phyloP scores from a whole-genome alignment of 1,140 invertebrate genomes.

The roundworm (Caenorhabditis elegans) region DNA sequence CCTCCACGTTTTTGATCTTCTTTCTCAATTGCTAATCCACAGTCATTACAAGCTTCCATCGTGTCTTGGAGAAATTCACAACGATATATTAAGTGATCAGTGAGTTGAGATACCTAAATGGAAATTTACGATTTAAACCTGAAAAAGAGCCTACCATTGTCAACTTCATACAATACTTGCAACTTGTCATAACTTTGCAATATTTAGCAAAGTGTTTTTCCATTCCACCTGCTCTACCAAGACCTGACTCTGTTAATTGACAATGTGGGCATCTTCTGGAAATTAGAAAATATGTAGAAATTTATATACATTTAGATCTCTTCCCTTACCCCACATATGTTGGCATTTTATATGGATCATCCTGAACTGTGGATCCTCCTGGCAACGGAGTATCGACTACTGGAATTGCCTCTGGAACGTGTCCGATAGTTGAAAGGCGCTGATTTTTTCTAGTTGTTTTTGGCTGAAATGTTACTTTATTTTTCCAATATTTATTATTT shows the following conservation, averaged over 20 bases:
- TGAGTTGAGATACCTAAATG: conserved; percentile 22
- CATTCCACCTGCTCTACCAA: neutral
- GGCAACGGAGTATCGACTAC: neutral
- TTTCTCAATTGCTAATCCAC: conserved; percentile 18
- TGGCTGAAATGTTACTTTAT: neutral
- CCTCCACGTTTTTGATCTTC: neutral
- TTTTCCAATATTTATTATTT: no score
- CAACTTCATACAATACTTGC: conserved; percentile 11
- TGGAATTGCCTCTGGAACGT: neutral
- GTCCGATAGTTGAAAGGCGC: neutral
- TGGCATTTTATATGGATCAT: conserved; percentile 19
- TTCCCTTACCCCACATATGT: neutral
- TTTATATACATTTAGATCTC: no score
- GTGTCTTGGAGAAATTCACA: conserved; percentile 28
- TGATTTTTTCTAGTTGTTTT: neutral
- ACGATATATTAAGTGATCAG: conserved; percentile 20
- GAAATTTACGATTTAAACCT: neutral
- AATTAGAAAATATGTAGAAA: neutral
- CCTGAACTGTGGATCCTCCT: neutral
- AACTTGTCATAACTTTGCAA: conserved; percentile 23
- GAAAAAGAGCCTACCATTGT: neutral
- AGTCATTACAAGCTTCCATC: conserved; percentile 10
- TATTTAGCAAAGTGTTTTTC: conserved; percentile 15
- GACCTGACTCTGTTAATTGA: neutral
- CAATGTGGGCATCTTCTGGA: conserved; percentile 18